These are phyloP conservation scores for Gymnothorax reevesii DNA, from an alignment of 2,797 vertebrate species.

Conservation along the genomic window DNA sequence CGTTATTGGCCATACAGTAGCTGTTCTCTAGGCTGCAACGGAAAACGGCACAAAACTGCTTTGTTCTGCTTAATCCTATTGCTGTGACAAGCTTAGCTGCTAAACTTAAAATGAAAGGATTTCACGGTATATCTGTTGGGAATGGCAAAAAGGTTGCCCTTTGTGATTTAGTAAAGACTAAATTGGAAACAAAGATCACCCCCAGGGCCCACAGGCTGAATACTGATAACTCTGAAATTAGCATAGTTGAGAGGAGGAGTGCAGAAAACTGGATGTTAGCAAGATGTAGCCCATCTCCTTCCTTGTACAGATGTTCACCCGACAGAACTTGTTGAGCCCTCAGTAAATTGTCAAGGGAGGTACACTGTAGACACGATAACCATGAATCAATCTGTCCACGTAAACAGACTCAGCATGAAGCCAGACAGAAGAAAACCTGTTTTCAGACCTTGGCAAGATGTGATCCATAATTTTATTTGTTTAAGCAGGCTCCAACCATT, in stretches of 20 bases:
- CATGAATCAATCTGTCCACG: background rate
- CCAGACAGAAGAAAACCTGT: background rate
- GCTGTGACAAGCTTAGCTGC: conserved; percentile 2
- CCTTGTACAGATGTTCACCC: background rate
- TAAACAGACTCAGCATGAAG: background rate
- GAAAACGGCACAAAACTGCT: background rate
- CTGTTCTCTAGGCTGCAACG: background rate
- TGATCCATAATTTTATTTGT: background rate
- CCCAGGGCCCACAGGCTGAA: background rate
- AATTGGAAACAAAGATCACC: conserved; percentile 7
- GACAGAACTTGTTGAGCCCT: conserved; percentile 10
- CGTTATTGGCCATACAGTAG: background rate
- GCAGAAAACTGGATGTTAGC: background rate
- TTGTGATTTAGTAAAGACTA: conserved; percentile 63
- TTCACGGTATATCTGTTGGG: conserved; percentile 21
- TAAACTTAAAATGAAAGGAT: conserved; percentile 7
- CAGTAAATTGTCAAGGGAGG: background rate
- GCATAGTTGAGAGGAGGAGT: background rate
- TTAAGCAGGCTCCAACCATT: background rate
- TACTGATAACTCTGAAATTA: background rate
- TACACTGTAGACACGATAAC: background rate
- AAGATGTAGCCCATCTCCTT: background rate
- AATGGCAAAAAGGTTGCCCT: conserved; percentile 67
- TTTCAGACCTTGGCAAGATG: background rate
- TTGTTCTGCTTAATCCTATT: background rate